Evolutionary conservation across 64 coral and sea anemone species (phyloP), one percentile per base, ranked within the genome.

Genomic region (Montipora cactus): DNA sequence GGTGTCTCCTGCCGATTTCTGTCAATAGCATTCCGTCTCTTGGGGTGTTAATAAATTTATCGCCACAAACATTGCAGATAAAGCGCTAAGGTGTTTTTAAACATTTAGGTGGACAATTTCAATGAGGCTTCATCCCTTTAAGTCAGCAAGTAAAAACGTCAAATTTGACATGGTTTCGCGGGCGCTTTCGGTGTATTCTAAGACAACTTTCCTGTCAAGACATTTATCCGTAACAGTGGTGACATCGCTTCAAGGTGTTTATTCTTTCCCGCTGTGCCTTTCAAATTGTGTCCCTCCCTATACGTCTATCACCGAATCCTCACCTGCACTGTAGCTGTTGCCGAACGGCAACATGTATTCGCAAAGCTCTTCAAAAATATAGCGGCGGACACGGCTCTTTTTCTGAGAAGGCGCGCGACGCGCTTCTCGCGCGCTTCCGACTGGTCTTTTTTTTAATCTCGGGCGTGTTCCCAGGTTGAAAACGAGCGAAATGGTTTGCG

Each of bases 211-310:
- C 64, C 44, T 11, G 78, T 15, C 55, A 70, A 58, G 46, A 84
- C 45, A 44, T 16, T 89, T 77, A 57, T 79, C 79, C 82, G 81
- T 81, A 89, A 69, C 76, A 78, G 70, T 59, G 87, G 77, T 95
- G 93, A 89, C 83, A 98, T 92, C 91, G 96, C 93, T 98, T 67
- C 48, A 88, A 98, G 96, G 91, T 98, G 96, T 98, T 98, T 98
- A 98, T 88, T 79, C 72, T 89, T 79, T 89, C 96, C 81, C 77
- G 96, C 93, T 98, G 96, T 1, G 96, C 92, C 84, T 95, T 98
- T 98, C 96, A 98, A 98, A 98, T 85, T 87, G 59, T 89, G 90
- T 88, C 94, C 93, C 93, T 90, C 90, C 96, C 96, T 79, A 98
- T 77, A 77, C 92, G 96, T 98, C 96, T 74, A 98, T 98, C 96